Evolutionary conservation across 1,140 invertebrate species (phyloP).

Genomic region (Drosophila jambulina): DNA sequence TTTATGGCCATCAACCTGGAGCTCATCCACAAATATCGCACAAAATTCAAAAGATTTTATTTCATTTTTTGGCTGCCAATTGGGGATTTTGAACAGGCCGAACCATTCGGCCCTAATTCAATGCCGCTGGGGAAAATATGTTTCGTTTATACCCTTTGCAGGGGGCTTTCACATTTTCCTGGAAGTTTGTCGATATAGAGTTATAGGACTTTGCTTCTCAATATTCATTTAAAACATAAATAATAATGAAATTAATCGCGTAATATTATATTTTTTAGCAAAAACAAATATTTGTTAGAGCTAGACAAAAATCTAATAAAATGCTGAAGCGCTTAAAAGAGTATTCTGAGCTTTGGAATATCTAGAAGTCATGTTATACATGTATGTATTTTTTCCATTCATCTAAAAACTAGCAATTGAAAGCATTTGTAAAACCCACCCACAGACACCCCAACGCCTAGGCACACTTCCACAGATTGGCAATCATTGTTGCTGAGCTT

Average conservation of each 20-base stretch:
- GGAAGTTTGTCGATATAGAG: not conserved
- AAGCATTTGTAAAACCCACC: conserved; percentile 54
- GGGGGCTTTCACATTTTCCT: conserved; percentile 1
- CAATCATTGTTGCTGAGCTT: conserved; percentile 40
- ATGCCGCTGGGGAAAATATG: conserved; percentile 16
- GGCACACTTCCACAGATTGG: conserved; percentile 60
- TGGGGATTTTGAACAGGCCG: not conserved
- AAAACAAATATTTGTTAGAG: no score
- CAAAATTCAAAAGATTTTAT: conserved; percentile 8
- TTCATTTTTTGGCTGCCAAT: conserved; percentile 3
- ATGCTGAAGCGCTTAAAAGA: not conserved
- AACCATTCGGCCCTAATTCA: conserved; percentile 10
- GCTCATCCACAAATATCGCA: conserved; percentile 25
- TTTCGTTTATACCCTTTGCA: conserved; percentile 3
- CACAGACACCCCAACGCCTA: conserved; percentile 33
- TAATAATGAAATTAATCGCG: no score
- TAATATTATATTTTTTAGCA: no score
- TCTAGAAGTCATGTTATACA: not conserved
- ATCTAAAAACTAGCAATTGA: conserved; percentile 63
- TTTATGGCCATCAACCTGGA: conserved; percentile 29
- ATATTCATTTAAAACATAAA: no score
- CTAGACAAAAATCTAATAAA: not conserved
- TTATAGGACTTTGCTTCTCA: no score
- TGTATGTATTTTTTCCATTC: conserved; percentile 18
- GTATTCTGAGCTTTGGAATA: not conserved